Evolutionary conservation across 2,113 vertebrate genomes (phyloP).

Genomic region (Myodes glareolus): DNA sequence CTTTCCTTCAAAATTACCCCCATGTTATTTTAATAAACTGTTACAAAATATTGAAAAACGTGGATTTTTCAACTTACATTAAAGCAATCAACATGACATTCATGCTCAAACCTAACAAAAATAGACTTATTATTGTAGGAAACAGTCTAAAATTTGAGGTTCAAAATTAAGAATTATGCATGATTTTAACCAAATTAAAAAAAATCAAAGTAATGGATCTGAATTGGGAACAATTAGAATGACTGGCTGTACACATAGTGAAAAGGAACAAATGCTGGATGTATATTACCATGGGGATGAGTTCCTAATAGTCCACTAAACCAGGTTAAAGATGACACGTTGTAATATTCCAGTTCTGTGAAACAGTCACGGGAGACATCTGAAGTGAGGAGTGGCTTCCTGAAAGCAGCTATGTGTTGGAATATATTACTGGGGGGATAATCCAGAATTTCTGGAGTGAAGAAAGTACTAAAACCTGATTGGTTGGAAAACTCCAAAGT

Average conservation of each 20-base stretch:
- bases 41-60: neutral
- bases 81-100: neutral
- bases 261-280: neutral
- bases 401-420: neutral
- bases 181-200: neutral
- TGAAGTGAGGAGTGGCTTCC: neutral
- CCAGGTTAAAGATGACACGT: neutral
- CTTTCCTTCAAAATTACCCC: slow-evolving; percentile 4
- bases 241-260: neutral
- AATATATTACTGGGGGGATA: neutral
- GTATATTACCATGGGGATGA: neutral
- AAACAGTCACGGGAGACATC: neutral
- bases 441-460: neutral
- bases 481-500: neutral
- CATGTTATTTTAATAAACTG: neutral
- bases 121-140: neutral
- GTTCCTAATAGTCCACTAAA: neutral
- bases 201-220: neutral
- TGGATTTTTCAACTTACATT: neutral
- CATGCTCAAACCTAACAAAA: neutral
- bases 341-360: neutral
- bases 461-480: neutral
- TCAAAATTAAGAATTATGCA: neutral
- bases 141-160: neutral
- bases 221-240: neutral